Conservation (phyloP, 2,888 invertebrate species). For the Cephonodes hylas region DNA sequence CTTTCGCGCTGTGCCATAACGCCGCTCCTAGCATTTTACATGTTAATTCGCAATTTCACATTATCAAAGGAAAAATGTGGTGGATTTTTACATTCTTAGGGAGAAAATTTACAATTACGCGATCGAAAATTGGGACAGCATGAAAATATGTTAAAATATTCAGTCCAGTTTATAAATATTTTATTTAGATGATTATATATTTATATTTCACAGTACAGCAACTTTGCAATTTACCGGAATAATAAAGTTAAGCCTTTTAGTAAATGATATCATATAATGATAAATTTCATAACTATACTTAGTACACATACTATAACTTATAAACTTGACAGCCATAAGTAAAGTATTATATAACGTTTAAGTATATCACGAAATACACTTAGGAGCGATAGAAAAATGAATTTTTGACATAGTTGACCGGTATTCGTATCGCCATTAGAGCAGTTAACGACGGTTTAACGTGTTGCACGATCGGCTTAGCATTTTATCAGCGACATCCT, state of each 20-base stretch:
- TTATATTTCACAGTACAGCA: no score
- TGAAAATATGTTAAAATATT: no score
- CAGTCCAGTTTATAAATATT: no score
- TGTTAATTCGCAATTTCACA: background rate
- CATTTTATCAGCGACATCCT: constrained; percentile 54
- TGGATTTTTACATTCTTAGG: background rate
- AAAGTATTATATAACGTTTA: background rate
- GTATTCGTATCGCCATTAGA: constrained; percentile 20
- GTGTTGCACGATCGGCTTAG: constrained; percentile 62
- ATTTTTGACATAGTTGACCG: constrained; percentile 17
- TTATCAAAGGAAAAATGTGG: background rate
- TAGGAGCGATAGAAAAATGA: constrained; percentile 12
- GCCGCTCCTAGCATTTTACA: background rate
- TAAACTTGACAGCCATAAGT: background rate
- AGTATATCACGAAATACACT: background rate
- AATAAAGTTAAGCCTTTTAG: no score
- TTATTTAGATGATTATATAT: no score
- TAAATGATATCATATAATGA: no score
- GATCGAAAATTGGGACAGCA: background rate
- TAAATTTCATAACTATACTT: no score
- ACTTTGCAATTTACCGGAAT: no score
- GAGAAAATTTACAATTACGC: background rate
- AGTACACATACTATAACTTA: no score
- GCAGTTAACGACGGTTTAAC: constrained; percentile 32
- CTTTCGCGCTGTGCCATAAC: background rate